Conservation (phyloP, 2,113 vertebrate genomes). For the Pogona vitticeps region DNA sequence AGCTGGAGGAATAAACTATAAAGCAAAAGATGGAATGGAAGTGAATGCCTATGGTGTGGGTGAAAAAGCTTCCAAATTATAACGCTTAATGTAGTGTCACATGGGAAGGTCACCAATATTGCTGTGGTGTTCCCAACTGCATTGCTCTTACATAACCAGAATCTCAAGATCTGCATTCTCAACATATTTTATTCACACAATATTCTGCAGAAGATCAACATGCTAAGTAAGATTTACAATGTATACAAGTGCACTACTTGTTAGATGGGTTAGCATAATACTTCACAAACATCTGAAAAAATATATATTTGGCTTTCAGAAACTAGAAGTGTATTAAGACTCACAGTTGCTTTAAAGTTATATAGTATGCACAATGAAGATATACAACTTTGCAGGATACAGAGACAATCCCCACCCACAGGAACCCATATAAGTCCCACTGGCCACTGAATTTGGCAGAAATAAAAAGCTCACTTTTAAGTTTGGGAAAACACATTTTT, state of each 20-base stretch:
- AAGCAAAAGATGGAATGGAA: not conserved
- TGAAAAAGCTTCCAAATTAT: not conserved
- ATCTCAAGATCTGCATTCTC: not conserved
- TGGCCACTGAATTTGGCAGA: not conserved
- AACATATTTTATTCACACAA: not conserved
- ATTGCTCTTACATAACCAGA: not conserved
- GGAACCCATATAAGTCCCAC: not conserved
- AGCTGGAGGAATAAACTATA: not conserved
- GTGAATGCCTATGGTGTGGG: not conserved
- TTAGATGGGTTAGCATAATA: not conserved
- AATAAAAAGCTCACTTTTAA: not conserved
- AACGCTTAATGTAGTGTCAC: not conserved
- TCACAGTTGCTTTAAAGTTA: no score
- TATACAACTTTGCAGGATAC: not conserved
- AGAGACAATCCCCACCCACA: not conserved
- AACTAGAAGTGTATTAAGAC: not conserved
- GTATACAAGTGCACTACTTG: not conserved
- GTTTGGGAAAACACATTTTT: not conserved
- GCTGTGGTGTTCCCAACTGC: not conserved
- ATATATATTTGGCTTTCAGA: not conserved
- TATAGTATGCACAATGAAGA: not conserved
- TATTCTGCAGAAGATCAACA: not conserved
- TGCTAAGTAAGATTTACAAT: not conserved
- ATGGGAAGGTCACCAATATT: not conserved
- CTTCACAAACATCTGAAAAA: not conserved